Evolutionary conservation across 2,888 invertebrate genomes (phyloP).

Genomic region (Arrhopalites spinosus): DNA sequence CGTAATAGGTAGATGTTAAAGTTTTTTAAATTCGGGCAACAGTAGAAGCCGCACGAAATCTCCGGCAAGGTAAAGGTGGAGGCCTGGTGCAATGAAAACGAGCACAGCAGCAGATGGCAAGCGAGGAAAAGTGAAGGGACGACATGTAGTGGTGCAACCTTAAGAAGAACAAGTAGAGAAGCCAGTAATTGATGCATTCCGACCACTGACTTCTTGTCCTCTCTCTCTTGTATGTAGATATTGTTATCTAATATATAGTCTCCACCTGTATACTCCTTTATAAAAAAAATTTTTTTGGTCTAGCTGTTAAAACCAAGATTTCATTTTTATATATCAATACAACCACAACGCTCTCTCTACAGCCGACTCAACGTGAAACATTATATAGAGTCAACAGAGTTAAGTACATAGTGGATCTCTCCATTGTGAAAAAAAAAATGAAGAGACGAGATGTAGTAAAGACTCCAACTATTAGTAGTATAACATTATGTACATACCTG

Average conservation of each 20-base stretch:
- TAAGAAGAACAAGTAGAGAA: slow-evolving; percentile 8
- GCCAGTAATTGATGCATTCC: slow-evolving; percentile 40
- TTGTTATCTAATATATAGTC: too few relatives aligned
- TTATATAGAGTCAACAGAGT: not conserved
- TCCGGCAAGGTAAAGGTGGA: slow-evolving; percentile 40
- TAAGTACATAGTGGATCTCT: not conserved
- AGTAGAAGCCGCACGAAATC: slow-evolving; percentile 4
- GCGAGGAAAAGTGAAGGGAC: slow-evolving; percentile 42
- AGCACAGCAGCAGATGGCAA: slow-evolving; percentile 51
- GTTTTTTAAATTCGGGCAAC: slow-evolving; percentile 10
- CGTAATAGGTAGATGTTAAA: not conserved
- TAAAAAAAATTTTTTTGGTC: not conserved
- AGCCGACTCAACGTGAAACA: slow-evolving; percentile 1
- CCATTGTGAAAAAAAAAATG: not conserved
- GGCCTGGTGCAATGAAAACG: slow-evolving; percentile 39
- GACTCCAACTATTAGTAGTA: not conserved
- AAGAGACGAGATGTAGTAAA: not conserved
- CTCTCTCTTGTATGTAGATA: slow-evolving; percentile 5
- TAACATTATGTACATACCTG: not conserved
- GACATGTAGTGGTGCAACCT: slow-evolving; percentile 30
- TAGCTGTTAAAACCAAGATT: too few relatives aligned
- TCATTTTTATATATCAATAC: too few relatives aligned
- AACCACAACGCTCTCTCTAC: not conserved
- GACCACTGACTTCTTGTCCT: slow-evolving; percentile 37
- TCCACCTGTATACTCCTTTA: not conserved